These are phyloP conservation scores for Corythornis madagascariensis DNA, from an alignment of 2,113 vertebrate species.

Conservation along the genomic window DNA sequence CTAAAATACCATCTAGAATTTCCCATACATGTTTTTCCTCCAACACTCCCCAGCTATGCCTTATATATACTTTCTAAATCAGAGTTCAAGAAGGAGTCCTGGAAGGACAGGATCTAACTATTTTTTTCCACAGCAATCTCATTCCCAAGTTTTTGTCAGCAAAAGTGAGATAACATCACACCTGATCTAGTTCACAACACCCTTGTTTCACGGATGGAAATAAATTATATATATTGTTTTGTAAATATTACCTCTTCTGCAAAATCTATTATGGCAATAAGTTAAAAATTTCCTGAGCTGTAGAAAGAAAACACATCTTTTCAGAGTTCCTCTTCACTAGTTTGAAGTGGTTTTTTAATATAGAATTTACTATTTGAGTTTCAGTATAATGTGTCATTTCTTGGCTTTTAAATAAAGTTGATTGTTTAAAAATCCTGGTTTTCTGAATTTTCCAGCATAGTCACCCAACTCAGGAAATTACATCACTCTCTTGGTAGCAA, in stretches of 20 bases:
- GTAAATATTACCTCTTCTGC: neutral
- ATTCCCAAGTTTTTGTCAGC: neutral
- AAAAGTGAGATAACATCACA: neutral
- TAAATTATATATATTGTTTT: neutral
- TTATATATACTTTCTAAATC: neutral
- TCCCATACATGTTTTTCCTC: neutral
- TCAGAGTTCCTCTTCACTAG: neutral
- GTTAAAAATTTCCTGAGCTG: neutral
- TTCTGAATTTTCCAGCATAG: neutral
- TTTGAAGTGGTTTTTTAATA: neutral
- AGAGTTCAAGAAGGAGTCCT: neutral
- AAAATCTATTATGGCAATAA: neutral
- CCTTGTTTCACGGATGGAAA: neutral
- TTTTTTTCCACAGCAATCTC: neutral
- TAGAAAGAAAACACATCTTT: neutral
- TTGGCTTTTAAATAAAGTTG: neutral
- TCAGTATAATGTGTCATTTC: neutral
- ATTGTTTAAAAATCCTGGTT: neutral
- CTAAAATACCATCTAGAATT: neutral
- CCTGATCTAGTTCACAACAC: neutral
- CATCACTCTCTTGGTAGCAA: neutral
- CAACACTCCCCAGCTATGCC: neutral
- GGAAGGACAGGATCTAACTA: neutral
- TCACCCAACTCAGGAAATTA: conserved; percentile 34
- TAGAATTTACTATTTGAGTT: neutral